Evolutionary conservation across 1,140 invertebrate genomes (phyloP).

Genomic region (Vollenhovia emeryi): DNA sequence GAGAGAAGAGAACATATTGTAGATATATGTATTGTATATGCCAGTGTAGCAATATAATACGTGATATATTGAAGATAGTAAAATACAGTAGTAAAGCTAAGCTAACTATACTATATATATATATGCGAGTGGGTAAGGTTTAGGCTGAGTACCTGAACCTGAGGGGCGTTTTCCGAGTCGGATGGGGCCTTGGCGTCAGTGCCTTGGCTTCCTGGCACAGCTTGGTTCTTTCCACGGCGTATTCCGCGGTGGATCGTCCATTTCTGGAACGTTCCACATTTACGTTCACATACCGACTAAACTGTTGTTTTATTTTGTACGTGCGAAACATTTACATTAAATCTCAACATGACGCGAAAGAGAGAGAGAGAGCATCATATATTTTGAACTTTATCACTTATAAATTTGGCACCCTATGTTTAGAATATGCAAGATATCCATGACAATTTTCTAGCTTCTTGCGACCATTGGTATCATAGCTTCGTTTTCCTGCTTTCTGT

Average conservation of each 20-base stretch:
- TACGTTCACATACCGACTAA: slow-evolving; percentile 77
- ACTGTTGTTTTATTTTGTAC: slow-evolving; percentile 40
- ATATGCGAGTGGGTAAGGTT: slow-evolving; percentile 79
- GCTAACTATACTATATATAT: slow-evolving; percentile 70
- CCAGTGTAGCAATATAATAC: slow-evolving; percentile 59
- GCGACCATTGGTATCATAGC: not conserved
- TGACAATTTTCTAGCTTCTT: slow-evolving; percentile 12
- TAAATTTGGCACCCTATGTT: slow-evolving; percentile 27
- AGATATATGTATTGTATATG: slow-evolving; percentile 9
- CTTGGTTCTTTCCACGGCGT: slow-evolving; percentile 89
- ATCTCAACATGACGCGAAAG: not conserved
- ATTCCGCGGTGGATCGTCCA: slow-evolving; percentile 92
- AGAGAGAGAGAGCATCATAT: not conserved
- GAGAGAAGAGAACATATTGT: slow-evolving; percentile 6
- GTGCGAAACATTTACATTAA: slow-evolving; percentile 30
- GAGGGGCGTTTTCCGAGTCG: slow-evolving; percentile 84
- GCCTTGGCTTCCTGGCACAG: slow-evolving; percentile 85
- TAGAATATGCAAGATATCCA: not conserved
- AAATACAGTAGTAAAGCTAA: slow-evolving; percentile 70
- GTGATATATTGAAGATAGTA: slow-evolving; percentile 63
- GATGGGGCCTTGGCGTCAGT: slow-evolving; percentile 83
- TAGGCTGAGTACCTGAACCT: slow-evolving; percentile 84
- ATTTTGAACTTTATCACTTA: not conserved
- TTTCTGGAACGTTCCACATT: slow-evolving; percentile 88
- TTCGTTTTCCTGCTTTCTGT: slow-evolving; percentile 26